Evolutionary conservation across 2,888 invertebrate species (phyloP).

Genomic region (Stenodera caucasica): DNA sequence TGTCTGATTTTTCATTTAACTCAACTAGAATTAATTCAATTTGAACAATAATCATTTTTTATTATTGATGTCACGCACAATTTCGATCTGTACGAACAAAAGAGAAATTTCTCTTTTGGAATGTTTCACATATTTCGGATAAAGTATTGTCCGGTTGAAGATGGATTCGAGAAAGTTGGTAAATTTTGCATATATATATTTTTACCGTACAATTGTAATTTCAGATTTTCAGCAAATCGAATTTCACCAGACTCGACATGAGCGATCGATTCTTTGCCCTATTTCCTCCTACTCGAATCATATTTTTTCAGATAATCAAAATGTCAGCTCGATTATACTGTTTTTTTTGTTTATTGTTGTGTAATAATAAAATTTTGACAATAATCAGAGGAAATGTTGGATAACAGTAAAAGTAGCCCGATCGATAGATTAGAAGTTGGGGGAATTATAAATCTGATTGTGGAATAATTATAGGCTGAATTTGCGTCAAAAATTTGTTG

Average conservation of each 20-base stretch:
- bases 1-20: background rate
- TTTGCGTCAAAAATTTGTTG: background rate
- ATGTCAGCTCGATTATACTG: background rate
- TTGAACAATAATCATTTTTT: background rate
- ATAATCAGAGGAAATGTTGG: conserved; percentile 7
- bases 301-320: too few relatives aligned
- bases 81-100: background rate
- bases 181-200: background rate
- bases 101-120: background rate
- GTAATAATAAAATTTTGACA: background rate
- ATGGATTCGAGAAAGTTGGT: background rate
- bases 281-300: background rate
- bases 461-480: too few relatives aligned
- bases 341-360: background rate
- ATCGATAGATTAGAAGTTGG: too few relatives aligned
- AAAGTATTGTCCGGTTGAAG: background rate
- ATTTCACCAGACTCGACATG: too few relatives aligned
- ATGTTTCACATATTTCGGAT: background rate
- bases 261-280: too few relatives aligned
- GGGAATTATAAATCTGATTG: background rate
- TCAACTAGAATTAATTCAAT: too few relatives aligned
- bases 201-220: too few relatives aligned
- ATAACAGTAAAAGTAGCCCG: conserved; percentile 13
- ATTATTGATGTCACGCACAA: background rate
- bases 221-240: too few relatives aligned